These are phyloP conservation scores for Oeneis ivallda DNA, from an alignment of 2,888 invertebrate species.

Conservation along the genomic window DNA sequence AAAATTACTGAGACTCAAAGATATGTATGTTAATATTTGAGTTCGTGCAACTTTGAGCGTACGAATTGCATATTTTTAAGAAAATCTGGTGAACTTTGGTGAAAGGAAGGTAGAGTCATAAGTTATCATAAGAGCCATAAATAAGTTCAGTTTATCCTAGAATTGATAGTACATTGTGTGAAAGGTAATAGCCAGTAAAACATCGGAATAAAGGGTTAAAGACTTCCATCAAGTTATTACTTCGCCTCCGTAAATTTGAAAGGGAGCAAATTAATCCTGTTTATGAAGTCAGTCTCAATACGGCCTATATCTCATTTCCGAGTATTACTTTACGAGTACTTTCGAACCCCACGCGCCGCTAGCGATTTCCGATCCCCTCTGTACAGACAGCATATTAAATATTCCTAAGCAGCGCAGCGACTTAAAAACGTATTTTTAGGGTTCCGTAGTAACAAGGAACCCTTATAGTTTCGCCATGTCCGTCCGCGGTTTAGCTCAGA, in stretches of 20 bases:
- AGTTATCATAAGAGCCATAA: no score
- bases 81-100: no score
- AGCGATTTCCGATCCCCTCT: slow-evolving; percentile 26
- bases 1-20: no score
- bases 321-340: slow-evolving; percentile 28
- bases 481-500: no score
- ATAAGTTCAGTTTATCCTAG: no score
- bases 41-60: no score
- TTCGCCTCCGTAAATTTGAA: neutral
- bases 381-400: slow-evolving; percentile 14
- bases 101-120: no score
- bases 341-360: slow-evolving; percentile 15
- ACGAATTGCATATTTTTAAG: no score
- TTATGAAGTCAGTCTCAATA: slow-evolving; percentile 38
- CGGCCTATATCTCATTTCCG: slow-evolving; percentile 39
- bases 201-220: neutral
- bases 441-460: no score
- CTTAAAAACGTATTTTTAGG: neutral
- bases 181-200: neutral
- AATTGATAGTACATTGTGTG: no score
- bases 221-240: neutral
- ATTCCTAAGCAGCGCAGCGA: neutral
- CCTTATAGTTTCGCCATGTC: no score
- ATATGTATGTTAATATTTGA: no score
- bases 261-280: slow-evolving; percentile 37